A percentile compares a stretch with the other conserved stretches of the same genome.
These are phyloP conservation scores for Oreamnos americanus DNA, from an alignment of 2,113 vertebrate genomes.

Conservation along the genomic window DNA sequence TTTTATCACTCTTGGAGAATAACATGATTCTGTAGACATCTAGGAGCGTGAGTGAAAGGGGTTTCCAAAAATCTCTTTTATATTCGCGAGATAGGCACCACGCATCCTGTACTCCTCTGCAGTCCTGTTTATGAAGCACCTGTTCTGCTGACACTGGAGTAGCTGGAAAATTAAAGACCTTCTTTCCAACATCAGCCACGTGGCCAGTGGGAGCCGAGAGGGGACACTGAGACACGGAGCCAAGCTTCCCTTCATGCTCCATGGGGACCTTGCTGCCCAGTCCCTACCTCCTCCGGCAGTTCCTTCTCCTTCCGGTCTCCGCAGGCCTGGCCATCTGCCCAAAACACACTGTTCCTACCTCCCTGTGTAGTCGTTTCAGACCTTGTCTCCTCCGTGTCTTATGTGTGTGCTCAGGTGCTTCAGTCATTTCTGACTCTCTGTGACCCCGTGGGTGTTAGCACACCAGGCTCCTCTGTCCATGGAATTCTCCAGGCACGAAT, in stretches of 20 bases:
- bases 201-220: rapidly evolving
- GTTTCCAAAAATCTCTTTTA: neutral
- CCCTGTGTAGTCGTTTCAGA: rapidly evolving
- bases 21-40: neutral
- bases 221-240: neutral
- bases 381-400: neutral
- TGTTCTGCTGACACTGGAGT: neutral
- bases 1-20: neutral
- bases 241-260: neutral
- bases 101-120: neutral
- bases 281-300: neutral
- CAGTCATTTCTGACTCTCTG: neutral
- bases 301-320: rapidly evolving
- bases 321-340: rapidly evolving
- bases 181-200: rapidly evolving
- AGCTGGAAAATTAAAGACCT: neutral
- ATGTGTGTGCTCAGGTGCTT: neutral
- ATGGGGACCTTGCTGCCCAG: rapidly evolving
- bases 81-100: neutral
- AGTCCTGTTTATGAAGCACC: neutral
- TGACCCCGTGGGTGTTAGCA: rapidly evolving
- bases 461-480: neutral
- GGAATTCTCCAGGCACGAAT: neutral
- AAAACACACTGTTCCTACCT: rapidly evolving
- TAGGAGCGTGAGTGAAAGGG: neutral